These are phyloP conservation scores for Cuniculus paca DNA, from an alignment of 2,797 vertebrate genomes.

Conservation along the genomic window DNA sequence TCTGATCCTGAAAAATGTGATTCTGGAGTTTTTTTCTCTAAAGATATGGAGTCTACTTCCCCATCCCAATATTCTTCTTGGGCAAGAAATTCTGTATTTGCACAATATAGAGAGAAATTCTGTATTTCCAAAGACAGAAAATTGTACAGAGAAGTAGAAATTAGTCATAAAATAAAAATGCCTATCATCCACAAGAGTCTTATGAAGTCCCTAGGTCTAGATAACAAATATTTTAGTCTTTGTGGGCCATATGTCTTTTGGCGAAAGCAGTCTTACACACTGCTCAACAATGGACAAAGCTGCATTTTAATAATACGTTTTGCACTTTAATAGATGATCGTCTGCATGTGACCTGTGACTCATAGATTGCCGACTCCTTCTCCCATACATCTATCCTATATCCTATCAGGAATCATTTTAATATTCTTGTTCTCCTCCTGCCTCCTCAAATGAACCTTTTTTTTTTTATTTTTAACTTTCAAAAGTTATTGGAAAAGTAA, in stretches of 20 bases:
- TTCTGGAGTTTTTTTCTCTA: background rate
- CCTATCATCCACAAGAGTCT: fast-evolving
- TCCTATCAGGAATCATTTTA: background rate
- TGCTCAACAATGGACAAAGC: fast-evolving
- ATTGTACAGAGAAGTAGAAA: background rate
- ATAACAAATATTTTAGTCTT: background rate
- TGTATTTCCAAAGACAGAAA: background rate
- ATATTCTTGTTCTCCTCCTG: background rate
- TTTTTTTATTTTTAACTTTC: background rate
- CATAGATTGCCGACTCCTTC: background rate
- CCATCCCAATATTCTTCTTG: background rate
- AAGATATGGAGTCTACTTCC: background rate
- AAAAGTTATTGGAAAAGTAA: background rate
- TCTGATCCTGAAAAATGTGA: background rate
- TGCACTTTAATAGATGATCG: background rate
- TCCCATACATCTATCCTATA: too few species aligned
- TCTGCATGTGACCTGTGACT: background rate
- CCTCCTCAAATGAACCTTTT: background rate
- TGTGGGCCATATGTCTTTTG: background rate
- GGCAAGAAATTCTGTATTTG: background rate
- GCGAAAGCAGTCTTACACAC: fast-evolving
- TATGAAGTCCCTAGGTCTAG: background rate
- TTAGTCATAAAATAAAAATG: background rate
- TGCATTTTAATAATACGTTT: background rate
- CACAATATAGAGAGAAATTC: background rate